A percentile compares a stretch with the other conserved stretches of the same genome.
Evolutionary conservation across 64 coral and sea anemone genomes (phyloP).

Genomic region (Trachythela sp.): DNA sequence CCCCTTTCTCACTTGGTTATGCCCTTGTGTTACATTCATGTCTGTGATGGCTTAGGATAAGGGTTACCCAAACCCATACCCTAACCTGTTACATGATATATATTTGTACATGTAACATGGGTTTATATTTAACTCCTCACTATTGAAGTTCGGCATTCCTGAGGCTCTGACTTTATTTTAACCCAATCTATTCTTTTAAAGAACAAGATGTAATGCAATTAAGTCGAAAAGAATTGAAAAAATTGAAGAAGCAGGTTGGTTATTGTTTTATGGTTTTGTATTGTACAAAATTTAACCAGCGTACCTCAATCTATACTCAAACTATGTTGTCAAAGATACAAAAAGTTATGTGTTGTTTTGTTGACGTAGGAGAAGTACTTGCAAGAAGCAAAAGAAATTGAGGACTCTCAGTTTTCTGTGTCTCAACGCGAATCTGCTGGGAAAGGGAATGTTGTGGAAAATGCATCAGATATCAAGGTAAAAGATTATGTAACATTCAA

Average conservation of each 20-base stretch:
- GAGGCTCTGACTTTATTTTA: no score
- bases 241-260: conserved; percentile 74
- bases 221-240: conserved; percentile 82
- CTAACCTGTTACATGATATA: no score
- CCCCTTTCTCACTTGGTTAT: no score
- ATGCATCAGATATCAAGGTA: conserved; percentile 96
- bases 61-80: no score
- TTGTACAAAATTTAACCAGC: neutral
- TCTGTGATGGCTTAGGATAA: no score
- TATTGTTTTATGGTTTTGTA: neutral
- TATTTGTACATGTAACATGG: no score
- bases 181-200: conserved; percentile 8
- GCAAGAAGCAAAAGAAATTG: conserved; percentile 69
- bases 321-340: neutral
- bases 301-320: no score
- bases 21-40: no score
- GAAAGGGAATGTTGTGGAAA: conserved; percentile 69
- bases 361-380: conserved; percentile 71
- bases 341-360: neutral
- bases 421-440: conserved; percentile 86
- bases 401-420: conserved; percentile 87
- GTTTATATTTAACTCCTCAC: no score
- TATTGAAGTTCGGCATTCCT: no score
- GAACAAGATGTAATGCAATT: conserved; percentile 62
- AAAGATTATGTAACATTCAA: neutral